Evolutionary conservation across 2,113 vertebrate species (phyloP).

Genomic region (Athene cunicularia): DNA sequence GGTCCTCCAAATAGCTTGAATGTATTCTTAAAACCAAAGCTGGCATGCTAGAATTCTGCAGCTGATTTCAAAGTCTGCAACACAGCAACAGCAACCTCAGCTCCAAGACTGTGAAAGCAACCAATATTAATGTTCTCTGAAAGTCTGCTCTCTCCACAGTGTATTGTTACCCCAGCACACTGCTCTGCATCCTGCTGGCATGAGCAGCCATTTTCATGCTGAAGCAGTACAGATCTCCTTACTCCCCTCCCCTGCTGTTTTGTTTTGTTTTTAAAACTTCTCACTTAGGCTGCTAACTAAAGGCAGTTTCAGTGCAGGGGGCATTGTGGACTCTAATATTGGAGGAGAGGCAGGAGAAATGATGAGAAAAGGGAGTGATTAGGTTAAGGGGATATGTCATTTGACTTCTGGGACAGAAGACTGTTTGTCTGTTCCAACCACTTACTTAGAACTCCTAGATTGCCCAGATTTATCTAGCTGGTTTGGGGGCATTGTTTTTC

Average conservation of each 20-base stretch:
- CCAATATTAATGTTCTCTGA: background rate
- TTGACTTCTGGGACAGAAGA: background rate
- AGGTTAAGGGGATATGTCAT: background rate
- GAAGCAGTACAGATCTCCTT: background rate
- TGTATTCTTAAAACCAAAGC: background rate
- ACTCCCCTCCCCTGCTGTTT: background rate
- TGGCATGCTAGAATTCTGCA: background rate
- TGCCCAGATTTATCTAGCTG: background rate
- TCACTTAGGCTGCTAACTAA: background rate
- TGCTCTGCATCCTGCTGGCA: background rate
- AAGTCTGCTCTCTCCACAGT: background rate
- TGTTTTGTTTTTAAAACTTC: background rate
- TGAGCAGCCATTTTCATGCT: background rate
- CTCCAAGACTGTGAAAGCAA: background rate
- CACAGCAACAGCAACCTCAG: background rate
- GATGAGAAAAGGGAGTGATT: background rate
- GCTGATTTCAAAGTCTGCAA: background rate
- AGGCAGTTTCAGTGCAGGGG: background rate
- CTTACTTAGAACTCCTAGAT: background rate
- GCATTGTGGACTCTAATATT: background rate
- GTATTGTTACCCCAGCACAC: background rate
- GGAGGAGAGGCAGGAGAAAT: background rate
- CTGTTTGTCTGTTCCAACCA: background rate
- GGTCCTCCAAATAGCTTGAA: background rate
- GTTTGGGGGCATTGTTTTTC: background rate